Percentiles rank a stretch among this genome's conserved stretches.
Conservation (phyloP, 1,140 invertebrate species). For the Listronotus oregonensis region DNA sequence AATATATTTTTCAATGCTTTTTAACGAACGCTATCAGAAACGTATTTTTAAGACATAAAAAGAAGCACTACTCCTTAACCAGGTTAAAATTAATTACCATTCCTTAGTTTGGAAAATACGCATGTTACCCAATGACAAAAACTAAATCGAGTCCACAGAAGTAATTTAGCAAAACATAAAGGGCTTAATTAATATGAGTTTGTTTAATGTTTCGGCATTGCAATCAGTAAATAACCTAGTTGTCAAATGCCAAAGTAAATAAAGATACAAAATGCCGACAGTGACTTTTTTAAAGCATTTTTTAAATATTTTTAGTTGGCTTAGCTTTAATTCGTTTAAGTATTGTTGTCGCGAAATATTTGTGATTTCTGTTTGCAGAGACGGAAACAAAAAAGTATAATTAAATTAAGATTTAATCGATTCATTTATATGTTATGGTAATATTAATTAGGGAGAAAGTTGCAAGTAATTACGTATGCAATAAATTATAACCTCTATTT, state of each 20-base stretch:
- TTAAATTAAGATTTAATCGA: slow-evolving; percentile 22
- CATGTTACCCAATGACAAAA: slow-evolving; percentile 14
- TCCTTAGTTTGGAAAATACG: slow-evolving; percentile 1
- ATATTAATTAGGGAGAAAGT: slow-evolving; percentile 27
- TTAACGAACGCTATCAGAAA: no score
- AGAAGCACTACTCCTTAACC: no score
- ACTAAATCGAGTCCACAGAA: slow-evolving; percentile 21
- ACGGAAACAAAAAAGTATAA: slow-evolving; percentile 9
- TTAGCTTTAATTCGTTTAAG: slow-evolving; percentile 26
- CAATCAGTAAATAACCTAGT: slow-evolving; percentile 41
- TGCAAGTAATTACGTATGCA: slow-evolving; percentile 13
- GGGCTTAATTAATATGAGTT: slow-evolving; percentile 35
- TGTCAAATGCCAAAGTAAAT: slow-evolving; percentile 38
- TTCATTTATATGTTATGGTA: slow-evolving; percentile 15
- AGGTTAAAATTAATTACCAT: slow-evolving; percentile 16
- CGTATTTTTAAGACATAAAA: no score
- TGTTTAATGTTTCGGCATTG: slow-evolving; percentile 31
- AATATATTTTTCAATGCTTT: no score
- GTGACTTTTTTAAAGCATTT: slow-evolving; percentile 24
- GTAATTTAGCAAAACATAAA: slow-evolving; percentile 34
- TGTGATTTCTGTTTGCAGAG: slow-evolving; percentile 1
- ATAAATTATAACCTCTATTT: slow-evolving; percentile 16
- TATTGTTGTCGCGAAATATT: slow-evolving; percentile 14
- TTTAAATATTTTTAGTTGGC: slow-evolving; percentile 20
- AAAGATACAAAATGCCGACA: slow-evolving; percentile 30